Evolutionary conservation across 2,888 invertebrate genomes (phyloP).

Genomic region (Ectropis crepuscularia): DNA sequence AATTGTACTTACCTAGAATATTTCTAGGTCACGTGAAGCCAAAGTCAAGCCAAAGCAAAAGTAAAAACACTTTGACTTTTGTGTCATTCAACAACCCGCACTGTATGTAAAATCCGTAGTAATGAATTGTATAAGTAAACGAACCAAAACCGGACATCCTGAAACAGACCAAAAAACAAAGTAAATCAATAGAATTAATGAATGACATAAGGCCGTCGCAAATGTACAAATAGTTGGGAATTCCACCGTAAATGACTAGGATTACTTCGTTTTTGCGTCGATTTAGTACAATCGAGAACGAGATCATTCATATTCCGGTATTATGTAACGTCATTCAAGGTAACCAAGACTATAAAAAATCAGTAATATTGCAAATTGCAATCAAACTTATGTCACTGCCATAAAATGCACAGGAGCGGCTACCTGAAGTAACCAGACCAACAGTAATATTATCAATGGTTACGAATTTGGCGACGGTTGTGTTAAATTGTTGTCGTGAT

Average conservation of each 20-base stretch:
- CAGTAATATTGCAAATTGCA: constrained; percentile 4
- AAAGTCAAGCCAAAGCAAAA: too few species aligned
- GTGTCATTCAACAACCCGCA: too few species aligned
- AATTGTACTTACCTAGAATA: too few species aligned
- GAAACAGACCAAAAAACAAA: constrained; percentile 44
- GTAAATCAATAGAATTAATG: constrained; percentile 35
- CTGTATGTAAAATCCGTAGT: too few species aligned
- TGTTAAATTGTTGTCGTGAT: too few species aligned
- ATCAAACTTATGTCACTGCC: constrained; percentile 11
- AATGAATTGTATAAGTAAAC: neutral
- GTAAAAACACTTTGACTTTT: too few species aligned
- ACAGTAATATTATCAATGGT: too few species aligned
- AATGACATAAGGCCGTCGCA: constrained; percentile 59
- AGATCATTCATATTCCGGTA: constrained; percentile 26
- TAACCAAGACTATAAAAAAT: constrained; percentile 12
- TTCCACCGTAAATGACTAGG: constrained; percentile 46
- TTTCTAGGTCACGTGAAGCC: too few species aligned
- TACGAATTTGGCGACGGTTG: too few species aligned
- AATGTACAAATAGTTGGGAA: constrained; percentile 64
- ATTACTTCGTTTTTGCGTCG: constrained; percentile 33
- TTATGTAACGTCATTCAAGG: constrained; percentile 26
- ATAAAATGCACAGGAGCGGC: constrained; percentile 10
- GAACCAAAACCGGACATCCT: constrained; percentile 59
- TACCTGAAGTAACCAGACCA: too few species aligned
- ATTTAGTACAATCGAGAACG: constrained; percentile 24